A percentile compares a stretch with the other conserved stretches of the same genome.
Conservation (phyloP, 2,113 vertebrate genomes). For the Onychostruthus taczanowskii region DNA sequence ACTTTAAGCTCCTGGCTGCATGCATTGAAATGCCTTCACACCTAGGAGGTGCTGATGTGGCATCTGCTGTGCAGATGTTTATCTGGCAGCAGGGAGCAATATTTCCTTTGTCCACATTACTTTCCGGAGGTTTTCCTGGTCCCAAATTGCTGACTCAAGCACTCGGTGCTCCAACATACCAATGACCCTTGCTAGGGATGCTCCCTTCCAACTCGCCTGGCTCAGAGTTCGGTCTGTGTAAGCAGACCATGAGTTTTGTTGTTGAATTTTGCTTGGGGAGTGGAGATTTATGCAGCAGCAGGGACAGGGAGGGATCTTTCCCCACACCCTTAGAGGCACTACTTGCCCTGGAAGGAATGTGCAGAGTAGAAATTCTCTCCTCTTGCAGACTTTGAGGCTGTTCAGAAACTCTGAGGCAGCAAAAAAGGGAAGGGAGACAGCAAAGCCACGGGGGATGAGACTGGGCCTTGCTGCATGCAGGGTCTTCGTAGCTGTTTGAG, state of each 20-base stretch:
- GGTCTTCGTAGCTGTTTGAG: not conserved
- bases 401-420: not conserved
- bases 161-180: not conserved
- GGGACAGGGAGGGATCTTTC: not conserved
- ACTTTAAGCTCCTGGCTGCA: not conserved
- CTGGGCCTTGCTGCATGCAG: not conserved
- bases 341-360: not conserved
- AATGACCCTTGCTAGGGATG: not conserved
- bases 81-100: not conserved
- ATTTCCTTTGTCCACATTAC: not conserved
- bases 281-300: not conserved
- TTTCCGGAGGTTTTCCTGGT: not conserved
- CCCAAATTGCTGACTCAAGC: not conserved
- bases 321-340: rapidly evolving
- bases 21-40: not conserved
- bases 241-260: not conserved
- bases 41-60: not conserved
- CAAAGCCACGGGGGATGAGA: not conserved
- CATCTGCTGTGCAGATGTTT: conserved; percentile 41
- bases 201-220: not conserved
- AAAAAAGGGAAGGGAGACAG: not conserved
- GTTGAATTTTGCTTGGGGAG: not conserved
- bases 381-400: not conserved
- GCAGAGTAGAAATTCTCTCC: not conserved
- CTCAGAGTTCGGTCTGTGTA: not conserved